phyloP scores from a whole-genome alignment of 23 tunicate genomes.

The Trididemnum clinides region DNA sequence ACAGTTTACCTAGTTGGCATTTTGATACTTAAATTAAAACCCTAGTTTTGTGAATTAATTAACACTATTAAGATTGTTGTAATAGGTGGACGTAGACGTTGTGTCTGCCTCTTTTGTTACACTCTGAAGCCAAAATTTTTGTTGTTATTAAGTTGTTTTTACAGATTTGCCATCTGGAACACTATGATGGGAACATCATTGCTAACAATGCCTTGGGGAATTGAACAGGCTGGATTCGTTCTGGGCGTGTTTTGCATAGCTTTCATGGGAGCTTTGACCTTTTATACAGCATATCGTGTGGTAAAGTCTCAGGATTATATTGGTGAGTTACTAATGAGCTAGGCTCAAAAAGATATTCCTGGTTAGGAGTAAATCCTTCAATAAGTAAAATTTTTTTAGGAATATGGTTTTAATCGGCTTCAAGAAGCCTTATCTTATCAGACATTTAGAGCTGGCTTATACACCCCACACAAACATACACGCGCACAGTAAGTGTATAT shows the following conservation, averaged over 20 bases:
- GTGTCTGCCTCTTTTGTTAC: too few species aligned
- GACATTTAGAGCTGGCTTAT: too few species aligned
- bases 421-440: background rate
- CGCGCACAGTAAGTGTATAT: too few species aligned
- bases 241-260: constrained; percentile 73
- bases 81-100: too few species aligned
- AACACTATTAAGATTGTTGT: too few species aligned
- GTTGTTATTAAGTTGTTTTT: too few species aligned
- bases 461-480: too few species aligned
- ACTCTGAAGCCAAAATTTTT: too few species aligned
- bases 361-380: background rate
- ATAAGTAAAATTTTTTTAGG: background rate
- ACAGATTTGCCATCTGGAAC: constrained; percentile 98
- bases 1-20: background rate
- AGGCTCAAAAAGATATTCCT: background rate
- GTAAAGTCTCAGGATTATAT: constrained; percentile 62
- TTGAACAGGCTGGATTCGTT: constrained; percentile 84
- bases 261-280: constrained; percentile 52
- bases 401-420: background rate
- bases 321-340: constrained; percentile 28
- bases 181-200: constrained; percentile 99
- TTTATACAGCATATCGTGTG: constrained; percentile 88
- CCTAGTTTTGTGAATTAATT: too few species aligned
- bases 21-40: too few species aligned
- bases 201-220: constrained; percentile 97